A percentile compares a stretch with the other conserved stretches of the same genome.
Conservation (phyloP, 1,140 invertebrate genomes). For the Listronotus bonariensis region DNA sequence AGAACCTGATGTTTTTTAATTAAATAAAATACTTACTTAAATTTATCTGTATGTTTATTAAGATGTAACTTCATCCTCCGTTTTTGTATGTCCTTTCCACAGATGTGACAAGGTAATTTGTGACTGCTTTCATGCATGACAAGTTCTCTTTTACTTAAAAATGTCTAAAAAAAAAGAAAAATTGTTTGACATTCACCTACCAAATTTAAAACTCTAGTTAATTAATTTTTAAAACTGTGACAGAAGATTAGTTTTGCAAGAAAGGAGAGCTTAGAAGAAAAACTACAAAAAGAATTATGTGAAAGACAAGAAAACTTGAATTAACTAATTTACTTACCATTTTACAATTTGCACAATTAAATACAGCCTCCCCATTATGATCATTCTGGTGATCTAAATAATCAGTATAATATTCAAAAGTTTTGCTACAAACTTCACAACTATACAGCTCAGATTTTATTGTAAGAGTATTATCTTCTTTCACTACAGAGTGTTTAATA, state of each 20-base stretch:
- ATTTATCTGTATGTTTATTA: conserved; percentile 42
- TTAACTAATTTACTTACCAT: neutral
- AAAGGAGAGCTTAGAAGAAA: too few relatives aligned
- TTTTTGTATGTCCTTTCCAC: conserved; percentile 41
- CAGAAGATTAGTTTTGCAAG: too few relatives aligned
- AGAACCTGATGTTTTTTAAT: too few relatives aligned
- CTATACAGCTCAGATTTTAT: neutral
- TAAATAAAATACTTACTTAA: conserved; percentile 30
- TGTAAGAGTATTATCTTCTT: neutral
- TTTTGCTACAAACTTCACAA: neutral
- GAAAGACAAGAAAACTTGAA: neutral
- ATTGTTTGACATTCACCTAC: too few relatives aligned
- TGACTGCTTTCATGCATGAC: conserved; percentile 41
- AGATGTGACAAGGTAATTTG: conserved; percentile 40
- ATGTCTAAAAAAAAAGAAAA: conserved; percentile 39
- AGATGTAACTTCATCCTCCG: conserved; percentile 44
- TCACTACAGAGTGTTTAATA: too few relatives aligned
- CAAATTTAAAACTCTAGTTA: too few relatives aligned
- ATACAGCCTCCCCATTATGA: conserved; percentile 1
- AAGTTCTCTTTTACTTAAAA: conserved; percentile 32
- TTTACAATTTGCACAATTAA: neutral
- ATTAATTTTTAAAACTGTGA: too few relatives aligned
- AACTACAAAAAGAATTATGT: too few relatives aligned
- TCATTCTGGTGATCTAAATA: conserved; percentile 1
- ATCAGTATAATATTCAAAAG: conserved; percentile 4